Evolutionary conservation across 37 sponge, comb jelly and placozoan genomes (phyloP), one percentile per base, ranked within the genome.

Genomic region (Ephydatia muelleri): DNA sequence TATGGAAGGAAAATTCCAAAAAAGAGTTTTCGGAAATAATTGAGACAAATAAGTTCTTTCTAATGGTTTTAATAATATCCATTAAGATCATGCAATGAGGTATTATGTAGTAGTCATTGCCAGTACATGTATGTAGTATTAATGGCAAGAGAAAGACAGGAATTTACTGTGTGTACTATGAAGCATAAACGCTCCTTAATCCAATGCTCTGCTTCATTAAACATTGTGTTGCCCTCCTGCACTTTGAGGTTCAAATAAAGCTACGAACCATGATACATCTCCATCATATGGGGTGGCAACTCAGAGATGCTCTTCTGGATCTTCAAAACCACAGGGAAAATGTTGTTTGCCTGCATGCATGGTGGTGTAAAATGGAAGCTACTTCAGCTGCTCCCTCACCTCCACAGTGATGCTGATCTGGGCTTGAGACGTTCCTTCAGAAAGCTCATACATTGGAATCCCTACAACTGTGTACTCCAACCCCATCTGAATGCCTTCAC

Each of bases 381-480:
- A 76, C 12, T 23, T 34, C 5, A 8, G 38, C 33, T 36, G 35
- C 75, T 74, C 31, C 31, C 34, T 27, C 30, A 89, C 89, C 76
- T 89, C 89, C 48, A 89, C 33, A 8, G 23, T 35, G 39, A 77
- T 78, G 16, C 38, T 78, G 57, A 89, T 32, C 23, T 31, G 43
- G 49, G 84, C 68, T 23, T 72, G 72, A 3, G 37, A 16, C 2
- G 64, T 29, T 25, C 65, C 27, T n/a, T 67, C 84, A 12, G 66
- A 25, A 3, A 83, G 89, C 21, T 27, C 38, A 34, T 84, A 33
- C 21, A 83, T 47, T 9, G 87, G 86, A 16, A 91, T 49, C 29
- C 91, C 91, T 35, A 91, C 79, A 47, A 86, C 91, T 73, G 32
- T 78, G 73, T 82, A 91, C 75, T 74, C 68, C 21, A 79, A 73